These are phyloP conservation scores for Temnothorax ravouxi DNA, from an alignment of 2,888 invertebrate species.

Conservation along the genomic window DNA sequence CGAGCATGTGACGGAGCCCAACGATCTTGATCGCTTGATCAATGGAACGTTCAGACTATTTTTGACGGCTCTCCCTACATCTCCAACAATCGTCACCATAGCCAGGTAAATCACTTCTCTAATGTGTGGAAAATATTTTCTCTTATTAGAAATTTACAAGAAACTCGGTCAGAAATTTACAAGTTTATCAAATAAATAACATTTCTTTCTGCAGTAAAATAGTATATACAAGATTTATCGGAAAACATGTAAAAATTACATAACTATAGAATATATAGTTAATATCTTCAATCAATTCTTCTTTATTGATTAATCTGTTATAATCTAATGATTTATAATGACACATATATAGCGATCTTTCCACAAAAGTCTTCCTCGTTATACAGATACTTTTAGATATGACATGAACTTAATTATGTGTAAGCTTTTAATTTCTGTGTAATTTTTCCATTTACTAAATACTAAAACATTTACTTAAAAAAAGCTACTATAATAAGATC, in stretches of 20 bases:
- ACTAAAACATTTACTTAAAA: too few relatives aligned
- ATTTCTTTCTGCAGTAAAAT: not conserved
- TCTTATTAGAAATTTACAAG: not conserved
- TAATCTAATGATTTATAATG: not conserved
- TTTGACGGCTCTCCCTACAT: conserved; percentile 88
- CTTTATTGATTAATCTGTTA: not conserved
- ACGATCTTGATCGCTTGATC: conserved; percentile 90
- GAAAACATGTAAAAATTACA: not conserved
- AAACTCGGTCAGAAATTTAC: not conserved
- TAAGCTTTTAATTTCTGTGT: not conserved
- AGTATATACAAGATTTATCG: not conserved
- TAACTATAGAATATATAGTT: not conserved
- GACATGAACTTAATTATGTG: not conserved
- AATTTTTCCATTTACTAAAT: not conserved
- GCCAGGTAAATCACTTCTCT: conserved; percentile 86
- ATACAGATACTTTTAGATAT: not conserved
- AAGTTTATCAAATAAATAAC: not conserved
- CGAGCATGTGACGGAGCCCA: conserved; percentile 92
- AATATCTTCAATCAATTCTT: not conserved
- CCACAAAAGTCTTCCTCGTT: not conserved
- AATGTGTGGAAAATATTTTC: not conserved
- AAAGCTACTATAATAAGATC: not conserved
- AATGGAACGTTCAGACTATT: conserved; percentile 88
- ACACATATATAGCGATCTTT: not conserved
- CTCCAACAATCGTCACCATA: conserved; percentile 92